Base-by-base conservation (phyloP, 2,797 vertebrate species). In the Craterocephalus amniculus region DNA sequence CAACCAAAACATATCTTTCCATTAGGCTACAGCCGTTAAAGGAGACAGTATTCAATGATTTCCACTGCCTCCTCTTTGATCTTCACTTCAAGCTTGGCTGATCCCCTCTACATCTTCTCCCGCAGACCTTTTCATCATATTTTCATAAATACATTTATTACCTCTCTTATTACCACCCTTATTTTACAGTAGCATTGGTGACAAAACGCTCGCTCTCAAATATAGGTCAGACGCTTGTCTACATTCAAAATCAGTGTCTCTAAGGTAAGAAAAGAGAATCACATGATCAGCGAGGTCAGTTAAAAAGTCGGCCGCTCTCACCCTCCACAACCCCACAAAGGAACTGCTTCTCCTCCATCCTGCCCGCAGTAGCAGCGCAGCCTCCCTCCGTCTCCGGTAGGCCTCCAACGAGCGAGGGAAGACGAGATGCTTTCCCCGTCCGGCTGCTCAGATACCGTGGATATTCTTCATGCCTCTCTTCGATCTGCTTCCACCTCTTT, bases 291-390 rank as follows among this genome's bases (percentile, higher is more conserved):
- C 56, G 56, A 76, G 74, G 77, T 84, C 67, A 81, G 72, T 49
- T 9, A 67, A 63, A 48, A 61, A 79, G 74, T 63, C 78, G 63
- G 5, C 40, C 60, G 59, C 56, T 70, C 84, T 90, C 91, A 95
- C 94, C 95, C 90, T 95, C 95, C 84, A 95, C 94, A 79, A 95
- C 94, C 60, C 95, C 94, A 56, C 94, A 95, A 76, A 95, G 83
- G 78, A 95, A 95, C 85, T 70, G 88, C 72, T 78, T 89, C 65
- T 80, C 83, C 83, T 95, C 94, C 94, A 95, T 95, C 59, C 79
- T 86, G 49, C 48, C 54, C 55, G 52, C 67, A 1, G 45, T 51
- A 1, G 40, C 52, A 18, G 56, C 56, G 67, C 63, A 51, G 55
- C 75, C 70, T 61, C 59, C 84, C 63, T 71, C 54, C 55, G 70